These are phyloP conservation scores for Diorhabda elongata DNA, from an alignment of 1,140 invertebrate species.

Conservation along the genomic window DNA sequence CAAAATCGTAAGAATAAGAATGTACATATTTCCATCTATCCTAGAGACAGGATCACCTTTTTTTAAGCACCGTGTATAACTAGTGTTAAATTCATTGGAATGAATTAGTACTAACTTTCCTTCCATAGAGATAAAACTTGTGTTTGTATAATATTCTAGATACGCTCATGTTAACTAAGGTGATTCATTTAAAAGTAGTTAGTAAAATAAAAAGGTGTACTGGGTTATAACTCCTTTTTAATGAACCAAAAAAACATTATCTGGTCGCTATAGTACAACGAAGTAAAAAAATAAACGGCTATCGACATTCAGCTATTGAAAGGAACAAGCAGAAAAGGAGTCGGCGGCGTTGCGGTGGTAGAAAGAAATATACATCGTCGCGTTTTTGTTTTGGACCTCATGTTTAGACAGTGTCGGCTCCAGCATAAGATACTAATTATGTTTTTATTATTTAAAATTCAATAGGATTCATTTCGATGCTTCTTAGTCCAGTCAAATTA, in stretches of 20 bases:
- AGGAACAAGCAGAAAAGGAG: constrained; percentile 10
- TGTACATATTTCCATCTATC: no score
- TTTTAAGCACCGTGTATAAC: no score
- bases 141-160: no score
- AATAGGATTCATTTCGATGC: no score
- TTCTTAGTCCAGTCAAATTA: no score
- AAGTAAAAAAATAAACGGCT: constrained; percentile 5
- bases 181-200: background rate
- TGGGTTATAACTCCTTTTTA: background rate
- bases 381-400: constrained; percentile 28
- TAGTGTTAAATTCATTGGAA: no score
- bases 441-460: no score
- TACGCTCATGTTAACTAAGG: background rate
- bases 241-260: background rate
- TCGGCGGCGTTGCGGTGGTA: constrained; percentile 6
- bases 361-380: constrained; percentile 16
- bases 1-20: no score
- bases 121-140: no score
- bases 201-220: background rate
- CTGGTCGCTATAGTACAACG: background rate
- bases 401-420: constrained; percentile 8
- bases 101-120: no score
- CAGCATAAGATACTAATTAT: background rate
- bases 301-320: constrained; percentile 15
- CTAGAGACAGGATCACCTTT: no score